phyloP scores from a whole-genome alignment of 1,140 invertebrate genomes.

The Parasteatoda tepidariorum region DNA sequence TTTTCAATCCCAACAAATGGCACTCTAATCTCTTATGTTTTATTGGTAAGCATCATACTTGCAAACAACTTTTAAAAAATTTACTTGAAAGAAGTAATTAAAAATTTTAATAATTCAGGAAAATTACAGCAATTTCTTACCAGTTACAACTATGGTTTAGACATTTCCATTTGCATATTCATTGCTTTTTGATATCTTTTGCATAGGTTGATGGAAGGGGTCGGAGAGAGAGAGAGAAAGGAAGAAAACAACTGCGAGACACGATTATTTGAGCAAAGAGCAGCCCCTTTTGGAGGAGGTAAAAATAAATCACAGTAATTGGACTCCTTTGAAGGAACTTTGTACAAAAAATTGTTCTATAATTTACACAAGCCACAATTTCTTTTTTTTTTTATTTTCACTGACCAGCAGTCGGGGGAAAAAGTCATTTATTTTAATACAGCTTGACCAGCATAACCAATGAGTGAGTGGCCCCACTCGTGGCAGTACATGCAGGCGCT shows the following conservation, averaged over 20 bases:
- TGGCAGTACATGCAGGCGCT: not conserved
- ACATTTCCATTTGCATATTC: not conserved
- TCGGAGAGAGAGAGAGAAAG: not conserved
- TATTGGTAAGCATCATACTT: not conserved
- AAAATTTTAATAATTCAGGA: not conserved
- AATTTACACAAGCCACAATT: constrained; percentile 30
- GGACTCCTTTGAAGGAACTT: constrained; percentile 56
- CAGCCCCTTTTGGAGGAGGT: constrained; percentile 45
- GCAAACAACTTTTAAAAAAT: not conserved
- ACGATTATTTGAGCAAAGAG: constrained; percentile 46
- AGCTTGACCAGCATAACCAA: constrained; percentile 19
- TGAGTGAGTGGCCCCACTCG: constrained; percentile 7
- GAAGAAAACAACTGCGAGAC: not conserved
- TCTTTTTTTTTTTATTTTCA: not conserved
- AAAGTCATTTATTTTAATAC: constrained; percentile 7
- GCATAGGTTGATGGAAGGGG: not conserved
- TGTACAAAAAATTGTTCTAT: constrained; percentile 56
- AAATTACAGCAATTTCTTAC: not conserved
- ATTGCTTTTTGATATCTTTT: not conserved
- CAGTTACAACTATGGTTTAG: not conserved
- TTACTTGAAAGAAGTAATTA: not conserved
- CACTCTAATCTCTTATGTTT: not conserved
- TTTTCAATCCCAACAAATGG: too few species aligned
- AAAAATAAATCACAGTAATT: constrained; percentile 56
- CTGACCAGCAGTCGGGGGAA: constrained; percentile 48